phyloP scores from a whole-genome alignment of 2,888 invertebrate genomes.

The Andrena fulva region DNA sequence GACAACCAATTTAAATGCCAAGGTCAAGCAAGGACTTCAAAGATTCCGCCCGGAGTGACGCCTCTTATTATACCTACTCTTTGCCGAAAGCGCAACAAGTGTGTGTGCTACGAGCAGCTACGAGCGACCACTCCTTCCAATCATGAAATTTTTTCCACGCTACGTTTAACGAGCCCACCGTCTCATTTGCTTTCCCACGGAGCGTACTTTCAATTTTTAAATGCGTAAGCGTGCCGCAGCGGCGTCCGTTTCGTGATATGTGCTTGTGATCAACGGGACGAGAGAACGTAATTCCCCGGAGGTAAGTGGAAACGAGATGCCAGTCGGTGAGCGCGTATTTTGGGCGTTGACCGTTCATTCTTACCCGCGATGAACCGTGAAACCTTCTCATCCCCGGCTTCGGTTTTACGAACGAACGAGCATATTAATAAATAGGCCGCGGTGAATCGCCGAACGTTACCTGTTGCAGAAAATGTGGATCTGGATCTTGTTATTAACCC shows the following conservation, averaged over 20 bases:
- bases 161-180: constrained; percentile 2
- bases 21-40: no score
- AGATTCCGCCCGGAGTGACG: no score
- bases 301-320: constrained; percentile 35
- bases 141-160: constrained; percentile 39
- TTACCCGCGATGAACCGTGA: constrained; percentile 1
- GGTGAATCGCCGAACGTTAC: not conserved
- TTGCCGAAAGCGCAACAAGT: no score
- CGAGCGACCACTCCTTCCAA: constrained; percentile 53
- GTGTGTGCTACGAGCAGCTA: not conserved
- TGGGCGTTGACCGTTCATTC: constrained; percentile 64
- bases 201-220: not conserved
- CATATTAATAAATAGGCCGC: not conserved
- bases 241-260: constrained; percentile 24
- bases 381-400: not conserved
- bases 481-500: constrained; percentile 69
- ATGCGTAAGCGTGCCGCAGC: not conserved
- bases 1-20: no score
- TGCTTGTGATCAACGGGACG: constrained; percentile 21
- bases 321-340: constrained; percentile 40
- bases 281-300: constrained; percentile 4
- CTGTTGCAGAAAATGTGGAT: constrained; percentile 75
- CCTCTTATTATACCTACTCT: no score
- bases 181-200: not conserved
- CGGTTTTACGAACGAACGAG: not conserved